A percentile compares a stretch with the other conserved stretches of the same genome.
These are phyloP conservation scores for Hydrolagus colliei DNA, from an alignment of 2,797 vertebrate genomes.

Conservation along the genomic window DNA sequence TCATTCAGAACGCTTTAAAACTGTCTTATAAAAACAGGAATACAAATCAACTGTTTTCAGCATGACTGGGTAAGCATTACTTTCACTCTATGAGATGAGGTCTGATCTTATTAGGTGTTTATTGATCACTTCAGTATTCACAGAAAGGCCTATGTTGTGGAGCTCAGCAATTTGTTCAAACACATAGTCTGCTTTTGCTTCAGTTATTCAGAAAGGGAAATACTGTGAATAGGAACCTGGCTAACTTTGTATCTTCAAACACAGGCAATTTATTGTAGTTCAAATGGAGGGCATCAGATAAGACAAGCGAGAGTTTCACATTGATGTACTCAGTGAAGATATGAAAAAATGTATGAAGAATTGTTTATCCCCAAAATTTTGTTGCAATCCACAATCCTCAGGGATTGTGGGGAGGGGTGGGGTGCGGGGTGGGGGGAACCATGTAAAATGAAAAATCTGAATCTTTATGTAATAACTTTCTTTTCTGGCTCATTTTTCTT, in stretches of 20 bases:
- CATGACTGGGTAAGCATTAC: neutral
- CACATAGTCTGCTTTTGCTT: neutral
- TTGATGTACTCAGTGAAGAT: constrained; percentile 18
- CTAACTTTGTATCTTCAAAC: constrained; percentile 16
- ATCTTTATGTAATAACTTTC: neutral
- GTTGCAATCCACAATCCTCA: neutral
- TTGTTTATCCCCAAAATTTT: constrained; percentile 5
- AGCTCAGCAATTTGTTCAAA: constrained; percentile 16
- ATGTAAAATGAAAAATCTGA: neutral
- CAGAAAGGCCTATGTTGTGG: neutral
- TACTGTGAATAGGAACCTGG: constrained; percentile 4
- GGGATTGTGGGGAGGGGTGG: too few species aligned
- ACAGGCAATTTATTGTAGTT: constrained; percentile 14
- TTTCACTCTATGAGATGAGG: neutral
- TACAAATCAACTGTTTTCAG: neutral
- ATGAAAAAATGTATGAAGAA: constrained; percentile 12
- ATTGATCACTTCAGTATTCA: constrained; percentile 5
- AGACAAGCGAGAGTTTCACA: constrained; percentile 14
- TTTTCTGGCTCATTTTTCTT: neutral
- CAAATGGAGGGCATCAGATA: constrained; percentile 30
- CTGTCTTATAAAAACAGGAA: neutral
- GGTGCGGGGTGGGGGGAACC: too few species aligned
- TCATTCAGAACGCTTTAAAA: constrained; percentile 23
- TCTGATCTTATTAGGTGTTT: neutral
- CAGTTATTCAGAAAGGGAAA: neutral